A percentile compares a stretch with the other conserved stretches of the same genome.
These are phyloP conservation scores for Eupithecia subumbrata DNA, from an alignment of 2,888 invertebrate species.

Conservation along the genomic window DNA sequence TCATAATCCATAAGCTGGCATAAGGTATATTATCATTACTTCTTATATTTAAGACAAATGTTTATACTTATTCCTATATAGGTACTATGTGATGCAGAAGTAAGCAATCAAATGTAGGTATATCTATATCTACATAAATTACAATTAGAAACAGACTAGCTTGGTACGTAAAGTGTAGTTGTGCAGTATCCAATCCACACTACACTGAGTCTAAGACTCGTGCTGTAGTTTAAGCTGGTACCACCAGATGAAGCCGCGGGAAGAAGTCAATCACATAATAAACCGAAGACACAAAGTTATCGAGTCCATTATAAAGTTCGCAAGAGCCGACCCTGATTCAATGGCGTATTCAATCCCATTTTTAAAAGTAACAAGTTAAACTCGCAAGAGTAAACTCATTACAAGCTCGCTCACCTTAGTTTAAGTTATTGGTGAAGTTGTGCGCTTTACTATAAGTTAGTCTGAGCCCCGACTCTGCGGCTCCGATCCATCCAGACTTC, in stretches of 20 bases:
- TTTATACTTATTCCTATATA: too few relatives aligned
- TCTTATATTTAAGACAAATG: too few relatives aligned
- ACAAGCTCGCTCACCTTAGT: conserved; percentile 44
- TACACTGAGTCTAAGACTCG: too few relatives aligned
- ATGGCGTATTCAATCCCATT: conserved; percentile 26
- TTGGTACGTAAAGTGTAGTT: too few relatives aligned
- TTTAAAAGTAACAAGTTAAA: conserved; percentile 31
- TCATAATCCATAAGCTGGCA: too few relatives aligned
- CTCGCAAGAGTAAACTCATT: conserved; percentile 45
- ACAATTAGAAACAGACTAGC: too few relatives aligned
- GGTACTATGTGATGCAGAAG: too few relatives aligned
- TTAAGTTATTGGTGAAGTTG: conserved; percentile 45
- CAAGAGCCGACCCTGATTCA: conserved; percentile 12
- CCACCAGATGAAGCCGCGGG: not conserved
- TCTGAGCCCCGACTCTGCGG: not conserved
- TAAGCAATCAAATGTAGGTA: too few relatives aligned
- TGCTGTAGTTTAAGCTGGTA: not conserved
- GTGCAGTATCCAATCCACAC: too few relatives aligned
- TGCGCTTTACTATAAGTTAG: conserved; percentile 39
- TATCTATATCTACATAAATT: too few relatives aligned
- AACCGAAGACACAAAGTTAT: conserved; percentile 4
- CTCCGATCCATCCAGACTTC: not conserved
- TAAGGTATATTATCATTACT: too few relatives aligned
- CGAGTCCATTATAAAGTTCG: conserved; percentile 6
- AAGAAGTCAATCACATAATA: not conserved